Base-by-base conservation (phyloP, 2,888 invertebrate species). In the Achlya flavicornis region DNA sequence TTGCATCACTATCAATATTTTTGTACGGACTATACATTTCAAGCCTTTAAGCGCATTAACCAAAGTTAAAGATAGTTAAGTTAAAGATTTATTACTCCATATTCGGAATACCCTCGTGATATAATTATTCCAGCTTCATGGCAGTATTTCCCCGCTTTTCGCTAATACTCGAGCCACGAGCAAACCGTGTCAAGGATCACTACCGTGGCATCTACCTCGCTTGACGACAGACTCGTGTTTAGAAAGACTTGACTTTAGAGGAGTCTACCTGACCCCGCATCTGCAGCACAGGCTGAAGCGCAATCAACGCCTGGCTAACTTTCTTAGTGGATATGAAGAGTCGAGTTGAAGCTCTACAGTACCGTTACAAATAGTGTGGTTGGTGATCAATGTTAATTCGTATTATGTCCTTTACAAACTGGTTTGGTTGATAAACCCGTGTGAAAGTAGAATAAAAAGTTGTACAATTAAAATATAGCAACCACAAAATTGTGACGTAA, bases 171-270 rank as follows among this genome's bases (percentile, higher is more conserved):
- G 61, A 65, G 67, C 33, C 68, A 67, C 68, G 68, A 70, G 67
- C 73, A 68, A 86, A 87, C 72, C 71, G 68, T 88, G 90, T 89
- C 89, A 89, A 89, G 89, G 88, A 87, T 83, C 79, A 74, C 69
- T 69, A 66, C 69, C 72, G 73, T 69, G 67, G 71, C 79, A 77
- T 81, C 82, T 74, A 80, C 78, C 76, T 66, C 74, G 73, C 58
- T 62, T 63, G 48, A 53, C 66, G 65, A 62, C 63, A 67, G 63
- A 67, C 67, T 67, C 70, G 72, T 77, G 77, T 80, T 79, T 77
- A 76, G 75, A 80, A 76, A 73, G 75, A 77, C 79, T 79, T 70
- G 73, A 78, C 80, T 77, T 66, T 68, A 70, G 71, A 77, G 76
- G 71, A 75, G 72, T 63, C 71, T 65, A 72, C 79, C 76, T 79